A percentile compares a stretch with the other conserved stretches of the same genome.
phyloP scores from a whole-genome alignment of 2,113 vertebrate species.

The Scomber colias region DNA sequence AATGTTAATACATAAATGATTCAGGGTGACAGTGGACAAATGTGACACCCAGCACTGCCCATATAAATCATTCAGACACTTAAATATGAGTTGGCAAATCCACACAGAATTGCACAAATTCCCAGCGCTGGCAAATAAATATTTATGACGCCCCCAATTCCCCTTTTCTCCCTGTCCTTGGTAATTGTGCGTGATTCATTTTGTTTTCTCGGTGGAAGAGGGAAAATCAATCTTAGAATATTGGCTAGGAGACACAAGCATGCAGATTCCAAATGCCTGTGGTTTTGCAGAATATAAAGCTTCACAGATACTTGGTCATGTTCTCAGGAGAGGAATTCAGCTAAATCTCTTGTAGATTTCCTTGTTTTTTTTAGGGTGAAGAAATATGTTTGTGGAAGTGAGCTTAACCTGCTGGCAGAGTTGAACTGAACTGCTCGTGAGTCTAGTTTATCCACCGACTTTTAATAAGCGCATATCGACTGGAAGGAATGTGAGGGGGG shows the following conservation, averaged over 20 bases:
- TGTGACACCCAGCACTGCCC: conserved; percentile 76
- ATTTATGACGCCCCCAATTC: conserved; percentile 82
- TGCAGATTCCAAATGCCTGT: conserved; percentile 71
- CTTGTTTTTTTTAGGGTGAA: conserved; percentile 39
- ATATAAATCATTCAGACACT: conserved; percentile 87
- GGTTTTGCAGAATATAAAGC: conserved; percentile 53
- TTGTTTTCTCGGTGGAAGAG: conserved; percentile 79
- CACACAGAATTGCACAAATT: conserved; percentile 83
- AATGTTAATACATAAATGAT: conserved; percentile 80
- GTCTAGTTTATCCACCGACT: too few relatives aligned
- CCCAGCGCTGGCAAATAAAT: conserved; percentile 83
- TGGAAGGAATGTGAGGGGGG: background rate
- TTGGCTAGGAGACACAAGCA: conserved; percentile 73
- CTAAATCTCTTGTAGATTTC: conserved; percentile 57
- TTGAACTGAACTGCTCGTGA: background rate
- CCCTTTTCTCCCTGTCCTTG: conserved; percentile 74
- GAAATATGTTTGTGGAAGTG: conserved; percentile 37
- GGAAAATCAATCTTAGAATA: conserved; percentile 84
- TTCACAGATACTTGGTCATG: conserved; percentile 52
- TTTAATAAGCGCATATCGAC: background rate
- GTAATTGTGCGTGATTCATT: conserved; percentile 85
- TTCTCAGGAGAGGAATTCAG: conserved; percentile 49
- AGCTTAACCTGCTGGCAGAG: conserved; percentile 27
- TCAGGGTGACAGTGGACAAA: conserved; percentile 80
- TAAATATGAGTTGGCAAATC: conserved; percentile 85